Percentiles rank a stretch among this genome's conserved stretches.
Conservation (phyloP, 2,888 invertebrate species). For the Epistrophella euchroma region DNA sequence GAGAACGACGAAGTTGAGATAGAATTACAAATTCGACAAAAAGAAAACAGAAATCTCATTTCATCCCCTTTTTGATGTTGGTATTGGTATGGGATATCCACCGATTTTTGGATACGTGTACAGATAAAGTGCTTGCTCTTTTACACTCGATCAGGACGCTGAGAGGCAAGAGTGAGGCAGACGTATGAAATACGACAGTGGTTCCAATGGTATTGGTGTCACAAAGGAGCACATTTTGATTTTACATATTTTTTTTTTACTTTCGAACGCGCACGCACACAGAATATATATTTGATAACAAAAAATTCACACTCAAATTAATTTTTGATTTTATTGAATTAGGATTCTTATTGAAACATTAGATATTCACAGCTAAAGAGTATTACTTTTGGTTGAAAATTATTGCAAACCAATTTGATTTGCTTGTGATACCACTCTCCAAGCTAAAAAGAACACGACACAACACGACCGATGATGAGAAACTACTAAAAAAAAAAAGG, state of each 20-base stretch:
- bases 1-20: conserved; percentile 48
- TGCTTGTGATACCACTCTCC: neutral
- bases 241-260: conserved; percentile 48
- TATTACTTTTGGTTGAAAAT: conserved; percentile 8
- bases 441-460: conserved; percentile 2
- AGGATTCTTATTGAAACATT: conserved; percentile 9
- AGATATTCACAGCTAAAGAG: neutral
- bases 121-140: conserved; percentile 31
- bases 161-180: conserved; percentile 38
- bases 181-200: conserved; percentile 39
- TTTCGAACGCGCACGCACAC: conserved; percentile 57
- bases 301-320: neutral
- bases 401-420: neutral
- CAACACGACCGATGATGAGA: conserved; percentile 54
- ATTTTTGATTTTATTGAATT: neutral
- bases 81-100: conserved; percentile 8
- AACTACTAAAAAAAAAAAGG: conserved; percentile 47
- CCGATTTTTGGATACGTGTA: conserved; percentile 18
- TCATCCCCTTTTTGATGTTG: conserved; percentile 63
- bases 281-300: conserved; percentile 47
- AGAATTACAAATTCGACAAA: conserved; percentile 44
- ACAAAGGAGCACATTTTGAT: conserved; percentile 72
- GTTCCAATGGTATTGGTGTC: conserved; percentile 58
- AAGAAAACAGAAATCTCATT: conserved; percentile 69
- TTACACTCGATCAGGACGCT: conserved; percentile 36